Base-by-base conservation (phyloP, 2,888 invertebrate genomes). In the Polydrusus pterygomalis region DNA sequence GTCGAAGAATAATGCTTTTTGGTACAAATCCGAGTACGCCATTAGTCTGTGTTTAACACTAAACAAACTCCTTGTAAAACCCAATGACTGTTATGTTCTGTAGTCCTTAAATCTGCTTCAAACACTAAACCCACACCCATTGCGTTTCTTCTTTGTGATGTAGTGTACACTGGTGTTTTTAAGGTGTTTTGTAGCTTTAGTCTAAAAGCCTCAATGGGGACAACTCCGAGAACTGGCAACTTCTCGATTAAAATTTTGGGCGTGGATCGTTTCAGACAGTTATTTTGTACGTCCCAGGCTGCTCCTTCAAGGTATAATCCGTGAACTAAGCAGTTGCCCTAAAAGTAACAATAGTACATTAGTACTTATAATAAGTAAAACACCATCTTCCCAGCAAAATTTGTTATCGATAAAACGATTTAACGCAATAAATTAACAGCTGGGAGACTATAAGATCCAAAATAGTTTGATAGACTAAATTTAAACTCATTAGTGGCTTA, bases 71-170 rank as follows among this genome's bases (percentile, higher is more conserved):
- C 96, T 87, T 97, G 96, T 62, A 97, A 88, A 43, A 96, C 90
- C 97, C 97, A 97, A 86, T 95, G 95, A 84, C 96, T 96, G 78
- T 90, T 88, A 86, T 97, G 96, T 84, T 96, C 95, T 0, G 91
- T 87, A 0, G 96, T 96, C 80, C 91, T 92, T 68, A 97, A 89
- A 87, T 97, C 94, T 0, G 97, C 95, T 87, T 97, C 96, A 86
- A 97, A 97, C 40, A 97, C 96, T 11, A 97, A 89, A 1, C 97
- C 97, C 45, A 94, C 94, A 1, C 96, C 97, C 96, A 97, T 96
- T 0, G 96, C 96, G 87, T 97, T 95, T 77, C 96, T 91, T 34
- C 97, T 90, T 82, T 91, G 88, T 0, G 96, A 96, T 0, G 97
- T 97, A 10, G 94, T 96, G 85, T 97, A 97, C 11, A 97, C 97